Conservation (phyloP, 2,113 vertebrate species). For the Vombatus ursinus region DNA sequence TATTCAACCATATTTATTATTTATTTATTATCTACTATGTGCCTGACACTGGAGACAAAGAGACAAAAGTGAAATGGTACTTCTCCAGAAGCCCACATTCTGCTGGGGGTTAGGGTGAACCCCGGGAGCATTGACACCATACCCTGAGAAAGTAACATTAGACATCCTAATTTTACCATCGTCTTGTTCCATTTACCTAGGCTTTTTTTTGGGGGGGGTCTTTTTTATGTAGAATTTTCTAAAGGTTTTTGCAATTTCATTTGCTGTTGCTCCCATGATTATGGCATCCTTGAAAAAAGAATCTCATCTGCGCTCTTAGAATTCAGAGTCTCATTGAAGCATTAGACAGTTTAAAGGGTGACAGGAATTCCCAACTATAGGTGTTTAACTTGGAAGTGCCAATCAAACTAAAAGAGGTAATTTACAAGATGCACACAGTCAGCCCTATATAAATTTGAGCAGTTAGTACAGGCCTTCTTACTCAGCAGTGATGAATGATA, state of each 20-base stretch:
- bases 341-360: background rate
- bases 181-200: background rate
- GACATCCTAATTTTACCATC: background rate
- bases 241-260: background rate
- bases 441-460: background rate
- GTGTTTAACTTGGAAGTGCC: background rate
- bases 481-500: background rate
- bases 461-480: background rate
- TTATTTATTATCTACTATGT: background rate
- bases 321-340: background rate
- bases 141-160: background rate
- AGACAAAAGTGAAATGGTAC: background rate
- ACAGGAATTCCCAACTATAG: background rate
- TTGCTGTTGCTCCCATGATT: background rate
- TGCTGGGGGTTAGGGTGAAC: background rate
- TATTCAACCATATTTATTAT: background rate
- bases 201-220: background rate
- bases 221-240: background rate
- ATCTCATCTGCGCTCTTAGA: background rate
- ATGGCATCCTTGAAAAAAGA: background rate
- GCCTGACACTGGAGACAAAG: background rate
- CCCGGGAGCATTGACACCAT: background rate
- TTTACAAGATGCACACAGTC: background rate
- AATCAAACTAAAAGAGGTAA: background rate
- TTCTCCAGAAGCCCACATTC: background rate